Evolutionary conservation across 2,888 invertebrate genomes (phyloP).

Genomic region (Penaeus monodon): DNA sequence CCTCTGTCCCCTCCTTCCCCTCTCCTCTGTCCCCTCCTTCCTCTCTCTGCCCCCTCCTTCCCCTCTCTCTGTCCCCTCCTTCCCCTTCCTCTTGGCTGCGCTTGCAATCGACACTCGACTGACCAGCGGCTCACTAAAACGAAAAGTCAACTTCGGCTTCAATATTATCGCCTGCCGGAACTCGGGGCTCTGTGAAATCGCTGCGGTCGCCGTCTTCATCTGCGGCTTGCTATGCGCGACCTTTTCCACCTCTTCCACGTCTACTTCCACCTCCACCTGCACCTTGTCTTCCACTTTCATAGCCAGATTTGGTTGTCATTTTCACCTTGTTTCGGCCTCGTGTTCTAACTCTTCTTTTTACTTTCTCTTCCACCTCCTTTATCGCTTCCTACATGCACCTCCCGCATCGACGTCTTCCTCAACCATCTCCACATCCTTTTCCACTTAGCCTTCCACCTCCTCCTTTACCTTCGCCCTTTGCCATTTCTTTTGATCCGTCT

Average conservation of each 20-base stretch:
- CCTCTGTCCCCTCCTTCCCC: background rate
- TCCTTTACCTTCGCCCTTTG: background rate
- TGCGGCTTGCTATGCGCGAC: background rate
- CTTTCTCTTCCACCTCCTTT: background rate
- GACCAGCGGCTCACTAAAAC: too few species aligned
- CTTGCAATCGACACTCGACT: background rate
- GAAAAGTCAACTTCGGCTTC: too few species aligned
- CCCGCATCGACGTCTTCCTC: background rate
- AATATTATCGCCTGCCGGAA: too few species aligned
- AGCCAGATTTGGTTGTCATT: too few species aligned
- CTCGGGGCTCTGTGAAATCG: too few species aligned
- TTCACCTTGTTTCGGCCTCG: too few species aligned
- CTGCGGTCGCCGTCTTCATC: background rate
- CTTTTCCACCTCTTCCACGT: background rate
- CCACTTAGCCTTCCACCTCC: slow-evolving; percentile 9
- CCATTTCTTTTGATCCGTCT: background rate
- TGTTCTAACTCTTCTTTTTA: too few species aligned
- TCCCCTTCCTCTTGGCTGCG: slow-evolving; percentile 7
- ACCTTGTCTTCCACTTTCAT: background rate
- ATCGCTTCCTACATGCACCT: background rate
- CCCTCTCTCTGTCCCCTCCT: background rate
- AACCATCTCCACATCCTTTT: slow-evolving; percentile 6
- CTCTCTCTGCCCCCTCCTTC: background rate
- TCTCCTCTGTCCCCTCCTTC: too few species aligned
- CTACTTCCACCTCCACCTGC: background rate